These are phyloP conservation scores for Platycheirus albimanus DNA, from an alignment of 2,888 invertebrate genomes.

Conservation along the genomic window DNA sequence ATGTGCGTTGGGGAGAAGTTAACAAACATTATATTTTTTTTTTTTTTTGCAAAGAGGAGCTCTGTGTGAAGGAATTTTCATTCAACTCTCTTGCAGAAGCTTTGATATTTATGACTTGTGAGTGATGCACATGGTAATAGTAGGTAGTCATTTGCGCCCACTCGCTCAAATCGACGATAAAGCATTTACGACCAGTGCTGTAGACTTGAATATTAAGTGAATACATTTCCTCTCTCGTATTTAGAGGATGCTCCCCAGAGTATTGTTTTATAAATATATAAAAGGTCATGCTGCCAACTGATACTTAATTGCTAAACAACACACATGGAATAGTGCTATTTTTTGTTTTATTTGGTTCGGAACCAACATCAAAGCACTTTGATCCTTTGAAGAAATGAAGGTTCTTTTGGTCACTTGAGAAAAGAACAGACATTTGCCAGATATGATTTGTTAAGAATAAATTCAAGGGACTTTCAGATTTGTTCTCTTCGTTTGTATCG, in stretches of 20 bases:
- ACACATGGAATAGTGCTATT: not conserved
- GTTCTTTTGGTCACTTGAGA: not conserved
- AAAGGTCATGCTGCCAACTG: constrained; percentile 16
- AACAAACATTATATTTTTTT: constrained; percentile 8
- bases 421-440: not conserved
- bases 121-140: constrained; percentile 59
- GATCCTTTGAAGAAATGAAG: no score
- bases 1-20: constrained; percentile 58
- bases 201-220: constrained; percentile 27
- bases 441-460: no score
- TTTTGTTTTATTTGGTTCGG: not conserved
- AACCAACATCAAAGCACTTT: no score
- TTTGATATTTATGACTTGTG: constrained; percentile 19
- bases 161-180: constrained; percentile 27
- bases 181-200: constrained; percentile 38
- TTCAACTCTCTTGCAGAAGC: constrained; percentile 41
- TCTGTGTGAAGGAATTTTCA: constrained; percentile 52
- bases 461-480: no score
- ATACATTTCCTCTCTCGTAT: not conserved
- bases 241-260: constrained; percentile 5
- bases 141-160: constrained; percentile 48
- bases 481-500: no score
- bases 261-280: constrained; percentile 2
- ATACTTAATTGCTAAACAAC: constrained; percentile 14
- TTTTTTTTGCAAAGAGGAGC: constrained; percentile 10